Evolutionary conservation across 2,113 vertebrate genomes (phyloP), one percentile per base, ranked within the genome.

Genomic region (Podarcis raffonei): DNA sequence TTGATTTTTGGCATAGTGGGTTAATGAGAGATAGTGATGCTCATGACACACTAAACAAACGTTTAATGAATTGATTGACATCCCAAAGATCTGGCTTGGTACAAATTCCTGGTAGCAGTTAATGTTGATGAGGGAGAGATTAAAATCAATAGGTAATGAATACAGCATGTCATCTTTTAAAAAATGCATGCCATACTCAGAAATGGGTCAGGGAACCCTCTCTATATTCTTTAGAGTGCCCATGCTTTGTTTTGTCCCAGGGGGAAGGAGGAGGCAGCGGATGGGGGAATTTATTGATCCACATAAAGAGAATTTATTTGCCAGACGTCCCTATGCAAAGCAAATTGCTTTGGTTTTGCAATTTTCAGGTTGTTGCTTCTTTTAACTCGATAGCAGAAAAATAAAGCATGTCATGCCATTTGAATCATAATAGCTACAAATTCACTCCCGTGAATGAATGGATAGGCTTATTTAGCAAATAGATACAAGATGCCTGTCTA

Each of bases 401-500:
- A 92, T 87, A 95, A 95, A 97, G 95, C 96, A 95, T 96, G 97
- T 96, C 96, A 95, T 95, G 95, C 95, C 95, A 96, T 97, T 97
- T 97, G 96, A 97, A 97, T 97, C 95, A 97, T 97, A 97, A 97
- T 97, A 97, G 96, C 95, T 96, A 96, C 96, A 97, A 96, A 97
- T 97, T 96, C 96, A 96, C 96, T 97, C 94, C 94, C 93, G 92
- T 96, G 97, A 96, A 97, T 97, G 96, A 97, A 97, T 92, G 95
- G 96, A 96, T 95, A 96, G 94, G 94, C 96, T 97, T 97, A 97
- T 97, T 97, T 97, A 97, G 96, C 96, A 96, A 97, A 97, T 94
- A 97, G 85, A 96, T 96, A 95, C 95, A 95, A 96, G 96, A 96
- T 96, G 96, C 96, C 96, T 97, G 95, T 97, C 85, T 95, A 37